These are phyloP conservation scores for Caenorhabditis parvicauda DNA, from an alignment of 2,888 invertebrate species.

Conservation along the genomic window DNA sequence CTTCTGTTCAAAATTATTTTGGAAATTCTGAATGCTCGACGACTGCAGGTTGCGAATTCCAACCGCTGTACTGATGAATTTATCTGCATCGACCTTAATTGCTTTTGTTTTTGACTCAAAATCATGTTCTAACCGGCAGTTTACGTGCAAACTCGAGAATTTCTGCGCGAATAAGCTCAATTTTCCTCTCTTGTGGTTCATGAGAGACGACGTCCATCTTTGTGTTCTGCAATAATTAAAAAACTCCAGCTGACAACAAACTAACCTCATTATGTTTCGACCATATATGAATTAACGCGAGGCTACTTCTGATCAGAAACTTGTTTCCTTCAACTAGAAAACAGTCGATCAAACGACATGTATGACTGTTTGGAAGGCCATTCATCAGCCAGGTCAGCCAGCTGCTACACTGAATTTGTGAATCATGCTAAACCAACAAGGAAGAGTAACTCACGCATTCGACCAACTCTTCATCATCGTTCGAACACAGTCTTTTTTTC, in stretches of 20 bases:
- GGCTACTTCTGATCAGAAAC: slow-evolving; percentile 70
- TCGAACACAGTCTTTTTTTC: too few relatives aligned
- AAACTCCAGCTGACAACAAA: too few relatives aligned
- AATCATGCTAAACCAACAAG: too few relatives aligned
- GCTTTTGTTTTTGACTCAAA: too few relatives aligned
- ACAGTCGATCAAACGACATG: slow-evolving; percentile 92
- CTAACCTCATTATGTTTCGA: slow-evolving; percentile 71
- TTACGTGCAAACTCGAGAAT: slow-evolving; percentile 24
- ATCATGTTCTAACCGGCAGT: slow-evolving; percentile 8
- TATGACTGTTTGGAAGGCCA: slow-evolving; percentile 87
- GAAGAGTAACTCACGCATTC: too few relatives aligned
- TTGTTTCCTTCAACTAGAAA: slow-evolving; percentile 79
- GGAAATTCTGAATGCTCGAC: slow-evolving; percentile 48
- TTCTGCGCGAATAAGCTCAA: slow-evolving; percentile 29
- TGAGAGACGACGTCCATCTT: slow-evolving; percentile 26
- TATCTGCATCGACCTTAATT: slow-evolving; percentile 41
- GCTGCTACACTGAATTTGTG: too few relatives aligned
- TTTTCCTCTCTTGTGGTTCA: slow-evolving; percentile 30
- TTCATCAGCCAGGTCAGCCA: slow-evolving; percentile 98
- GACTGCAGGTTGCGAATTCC: slow-evolving; percentile 57
- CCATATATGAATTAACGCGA: slow-evolving; percentile 88
- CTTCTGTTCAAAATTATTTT: too few relatives aligned
- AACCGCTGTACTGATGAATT: slow-evolving; percentile 46
- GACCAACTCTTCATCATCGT: too few relatives aligned
- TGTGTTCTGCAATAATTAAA: too few relatives aligned